phyloP scores from a whole-genome alignment of 2,888 invertebrate genomes.

The Periphyllus acericola region DNA sequence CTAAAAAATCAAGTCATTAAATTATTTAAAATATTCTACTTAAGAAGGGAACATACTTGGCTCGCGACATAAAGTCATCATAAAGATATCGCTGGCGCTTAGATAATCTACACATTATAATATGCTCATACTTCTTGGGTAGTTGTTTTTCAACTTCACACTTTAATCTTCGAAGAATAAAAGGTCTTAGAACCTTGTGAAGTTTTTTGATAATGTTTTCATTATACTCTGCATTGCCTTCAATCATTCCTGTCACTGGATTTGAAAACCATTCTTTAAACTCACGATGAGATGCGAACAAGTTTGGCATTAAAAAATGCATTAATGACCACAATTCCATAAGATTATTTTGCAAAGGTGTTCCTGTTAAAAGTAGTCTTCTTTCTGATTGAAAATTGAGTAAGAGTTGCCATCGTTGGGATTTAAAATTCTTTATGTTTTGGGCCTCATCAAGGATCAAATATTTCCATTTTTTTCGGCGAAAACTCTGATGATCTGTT shows the following conservation, averaged over 20 bases:
- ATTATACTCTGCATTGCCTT: conserved; percentile 91
- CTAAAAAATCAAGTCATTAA: conserved; percentile 69
- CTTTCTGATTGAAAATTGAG: conserved; percentile 93
- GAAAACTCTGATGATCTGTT: conserved; percentile 97
- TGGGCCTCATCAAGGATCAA: conserved; percentile 98
- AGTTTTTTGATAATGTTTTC: conserved; percentile 87
- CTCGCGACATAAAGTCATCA: conserved; percentile 98
- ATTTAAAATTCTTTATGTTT: conserved; percentile 99
- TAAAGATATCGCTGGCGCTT: conserved; percentile 96
- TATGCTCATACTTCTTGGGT: conserved; percentile 96
- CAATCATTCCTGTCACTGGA: conserved; percentile 95
- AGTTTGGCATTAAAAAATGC: conserved; percentile 98
- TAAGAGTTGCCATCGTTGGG: conserved; percentile 97
- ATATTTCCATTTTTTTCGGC: conserved; percentile 98
- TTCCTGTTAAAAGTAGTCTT: conserved; percentile 90
- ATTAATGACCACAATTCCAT: conserved; percentile 98
- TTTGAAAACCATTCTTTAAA: conserved; percentile 99
- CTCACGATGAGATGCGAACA: conserved; percentile 95
- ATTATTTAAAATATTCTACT: conserved; percentile 21
- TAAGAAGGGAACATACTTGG: conserved; percentile 76
- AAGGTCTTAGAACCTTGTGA: conserved; percentile 93
- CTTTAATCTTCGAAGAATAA: conserved; percentile 90
- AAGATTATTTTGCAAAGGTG: conserved; percentile 94
- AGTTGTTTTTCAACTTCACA: conserved; percentile 96
- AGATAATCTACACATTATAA: conserved; percentile 91